phyloP scores from a whole-genome alignment of 2,797 vertebrate species.

The Gadopsis marmoratus region DNA sequence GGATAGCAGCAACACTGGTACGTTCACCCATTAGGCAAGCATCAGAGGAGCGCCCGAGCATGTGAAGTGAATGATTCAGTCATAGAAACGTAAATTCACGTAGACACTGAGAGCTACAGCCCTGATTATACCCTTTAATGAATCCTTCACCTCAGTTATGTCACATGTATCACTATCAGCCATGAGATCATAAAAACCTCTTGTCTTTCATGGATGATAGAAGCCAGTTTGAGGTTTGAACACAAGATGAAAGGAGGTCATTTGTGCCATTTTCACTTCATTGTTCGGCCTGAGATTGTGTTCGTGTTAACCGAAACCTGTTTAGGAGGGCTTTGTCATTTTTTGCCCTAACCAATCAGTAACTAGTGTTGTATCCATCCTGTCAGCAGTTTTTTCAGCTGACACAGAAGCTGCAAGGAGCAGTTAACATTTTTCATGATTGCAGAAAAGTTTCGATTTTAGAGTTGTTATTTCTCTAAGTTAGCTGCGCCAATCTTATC shows the following conservation, averaged over 20 bases:
- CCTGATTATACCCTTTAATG: neutral
- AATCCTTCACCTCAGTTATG: neutral
- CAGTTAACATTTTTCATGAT: neutral
- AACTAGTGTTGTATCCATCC: neutral
- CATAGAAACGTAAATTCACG: neutral
- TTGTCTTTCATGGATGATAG: neutral
- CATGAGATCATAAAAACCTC: neutral
- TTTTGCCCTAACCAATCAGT: neutral
- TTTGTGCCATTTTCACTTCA: neutral
- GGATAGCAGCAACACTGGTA: conserved; percentile 77
- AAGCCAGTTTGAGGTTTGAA: neutral
- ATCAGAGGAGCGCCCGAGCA: neutral
- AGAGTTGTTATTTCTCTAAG: neutral
- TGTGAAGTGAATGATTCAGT: conserved; percentile 1
- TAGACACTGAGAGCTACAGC: neutral
- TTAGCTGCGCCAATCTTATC: too few relatives aligned
- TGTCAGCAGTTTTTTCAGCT: neutral
- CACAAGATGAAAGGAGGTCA: neutral
- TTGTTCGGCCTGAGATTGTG: neutral
- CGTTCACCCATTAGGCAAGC: conserved; percentile 18
- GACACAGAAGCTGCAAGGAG: neutral
- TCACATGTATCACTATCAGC: neutral
- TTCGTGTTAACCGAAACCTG: neutral
- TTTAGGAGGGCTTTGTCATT: neutral
- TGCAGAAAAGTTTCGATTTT: neutral